Evolutionary conservation across 2,113 vertebrate species (phyloP), one percentile per base, ranked within the genome.

Genomic region (Xiphophorus maculatus): DNA sequence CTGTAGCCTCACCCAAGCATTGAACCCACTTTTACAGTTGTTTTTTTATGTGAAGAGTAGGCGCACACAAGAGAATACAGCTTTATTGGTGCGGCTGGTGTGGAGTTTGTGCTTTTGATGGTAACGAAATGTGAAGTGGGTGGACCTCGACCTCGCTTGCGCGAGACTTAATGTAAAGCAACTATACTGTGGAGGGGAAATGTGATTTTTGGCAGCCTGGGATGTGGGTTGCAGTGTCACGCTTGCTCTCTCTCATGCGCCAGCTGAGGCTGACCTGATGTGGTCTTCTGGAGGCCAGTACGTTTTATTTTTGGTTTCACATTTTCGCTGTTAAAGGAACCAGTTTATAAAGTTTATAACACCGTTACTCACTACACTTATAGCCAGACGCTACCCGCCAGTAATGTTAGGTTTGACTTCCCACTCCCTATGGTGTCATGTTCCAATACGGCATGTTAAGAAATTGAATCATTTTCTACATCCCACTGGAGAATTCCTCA

Each of bases 111-210:
- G 87, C 83, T 76, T 82, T 84, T 80, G 86, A 79, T 82, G 76
- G 85, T 90, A 89, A 91, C 89, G 80, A 91, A 90, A 91, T 86
- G 91, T 87, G 88, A 92, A 74, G 85, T 90, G 90, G 90, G 89
- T 77, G 86, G 86, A 89, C 80, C 71, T 29, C 10, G 76, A 76
- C 81, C 71, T 81, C n/a, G 66, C 73, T 88, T 78, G 91, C 87
- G 89, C 83, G 84, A 89, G 89, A 87, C 83, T 88, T 91, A 91
- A 92, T 91, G 89, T 87, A 93, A 90, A 91, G 85, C 90, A 93
- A 88, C 89, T 84, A 87, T 84, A 89, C 78, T 69, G 80, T 85
- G 58, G 88, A 85, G 77, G 86, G 84, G 84, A 91, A 92, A 91
- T 91, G 91, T 91, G 91, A 91, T 86, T 92, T 91, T 91, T 91